Base-by-base conservation (phyloP, 2,888 invertebrate genomes). In the Quadroppia sp. region DNA sequence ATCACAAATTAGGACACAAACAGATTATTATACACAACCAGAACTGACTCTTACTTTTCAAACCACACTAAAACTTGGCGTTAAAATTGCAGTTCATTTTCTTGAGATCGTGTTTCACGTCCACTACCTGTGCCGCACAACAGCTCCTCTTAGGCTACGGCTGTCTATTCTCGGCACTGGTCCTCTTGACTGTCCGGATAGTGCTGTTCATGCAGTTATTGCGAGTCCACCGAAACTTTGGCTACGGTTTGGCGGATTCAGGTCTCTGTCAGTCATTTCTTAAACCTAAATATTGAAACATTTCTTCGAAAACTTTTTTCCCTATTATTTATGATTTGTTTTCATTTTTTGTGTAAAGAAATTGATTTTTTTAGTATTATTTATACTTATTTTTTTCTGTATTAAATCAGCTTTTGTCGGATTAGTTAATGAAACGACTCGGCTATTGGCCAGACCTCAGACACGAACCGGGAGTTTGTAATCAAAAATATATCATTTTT, bases 171-270 rank as follows among this genome's bases (percentile, higher is more conserved):
- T 71, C 71, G 13, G 69, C 71, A 50, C 15, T 61, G 1, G 61
- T 45, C 7, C 61, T 74, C 23, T 25, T 71, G n/a, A 30, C 70
- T 23, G 69, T 70, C n/a, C 48, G 69, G 6, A 67, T 75, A n/a
- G 71, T 71, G 30, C 25, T 74, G 32, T 74, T 71, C 61, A 74
- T 74, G 71, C 71, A 74, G 42, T 30, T 71, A 15, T n/a, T 74
- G 28, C 71, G 71, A 72, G 74, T 61, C 28, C 61, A 74, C 30
- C 56, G 64, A 28, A 74, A 74, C 48, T 74, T 74, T 72, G 74
- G 74, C n/a, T 74, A 74, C 56, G 74, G 74, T 71, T 45, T 74
- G 28, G 64, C 74, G 4, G 74, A 74, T 69, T 71, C 74, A 72
- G 74, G 74, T 74, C 69, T 53, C 7, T 32, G 25, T 15, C 25